These are phyloP conservation scores for Cettia cetti DNA, from an alignment of 2,113 vertebrate genomes.

Conservation along the genomic window DNA sequence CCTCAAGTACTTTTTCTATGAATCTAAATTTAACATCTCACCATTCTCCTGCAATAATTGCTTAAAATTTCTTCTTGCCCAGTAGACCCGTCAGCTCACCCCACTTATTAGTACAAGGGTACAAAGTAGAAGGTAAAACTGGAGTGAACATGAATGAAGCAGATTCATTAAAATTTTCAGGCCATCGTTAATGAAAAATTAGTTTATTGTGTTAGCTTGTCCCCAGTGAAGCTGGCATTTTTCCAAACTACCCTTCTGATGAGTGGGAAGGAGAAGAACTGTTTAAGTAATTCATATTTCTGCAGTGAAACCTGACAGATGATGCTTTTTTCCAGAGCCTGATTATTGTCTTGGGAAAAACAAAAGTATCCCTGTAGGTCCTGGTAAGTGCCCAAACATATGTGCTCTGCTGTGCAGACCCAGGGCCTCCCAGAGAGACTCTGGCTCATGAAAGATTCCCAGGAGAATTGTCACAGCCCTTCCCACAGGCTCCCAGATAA, in stretches of 20 bases:
- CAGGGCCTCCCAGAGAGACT: neutral
- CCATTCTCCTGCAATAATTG: neutral
- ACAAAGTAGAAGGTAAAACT: neutral
- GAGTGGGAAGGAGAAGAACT: neutral
- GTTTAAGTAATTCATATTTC: neutral
- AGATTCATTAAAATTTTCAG: neutral
- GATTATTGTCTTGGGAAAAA: neutral
- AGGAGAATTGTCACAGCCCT: neutral
- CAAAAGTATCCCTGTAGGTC: neutral
- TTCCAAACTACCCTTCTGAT: neutral
- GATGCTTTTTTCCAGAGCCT: neutral
- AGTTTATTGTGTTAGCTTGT: neutral
- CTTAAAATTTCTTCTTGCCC: neutral
- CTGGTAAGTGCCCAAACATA: neutral
- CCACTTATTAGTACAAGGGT: neutral
- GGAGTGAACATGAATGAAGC: neutral
- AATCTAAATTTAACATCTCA: neutral
- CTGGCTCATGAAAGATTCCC: neutral
- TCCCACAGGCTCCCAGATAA: neutral
- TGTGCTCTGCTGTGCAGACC: neutral
- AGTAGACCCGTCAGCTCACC: neutral
- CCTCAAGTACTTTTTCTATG: neutral
- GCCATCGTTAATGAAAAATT: slow-evolving; percentile 1
- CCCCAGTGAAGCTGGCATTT: neutral
- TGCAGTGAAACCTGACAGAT: neutral